phyloP scores from a whole-genome alignment of 2,888 invertebrate genomes.

The Sycophila texana region DNA sequence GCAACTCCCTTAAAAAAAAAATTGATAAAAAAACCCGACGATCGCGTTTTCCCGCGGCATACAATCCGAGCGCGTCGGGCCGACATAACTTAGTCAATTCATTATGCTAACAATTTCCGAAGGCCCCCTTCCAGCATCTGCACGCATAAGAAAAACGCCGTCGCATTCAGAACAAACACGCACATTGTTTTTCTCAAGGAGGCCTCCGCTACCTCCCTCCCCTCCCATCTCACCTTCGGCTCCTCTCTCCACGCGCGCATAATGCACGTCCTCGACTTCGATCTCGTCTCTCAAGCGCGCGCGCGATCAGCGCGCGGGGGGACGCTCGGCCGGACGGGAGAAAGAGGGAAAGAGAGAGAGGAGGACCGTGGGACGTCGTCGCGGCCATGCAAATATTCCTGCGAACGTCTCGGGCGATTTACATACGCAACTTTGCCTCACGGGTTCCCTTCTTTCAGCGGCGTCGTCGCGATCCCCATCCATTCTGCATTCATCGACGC shows the following conservation, averaged over 20 bases:
- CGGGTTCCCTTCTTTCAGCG: constrained; percentile 49
- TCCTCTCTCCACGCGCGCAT: constrained; percentile 41
- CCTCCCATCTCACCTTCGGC: neutral
- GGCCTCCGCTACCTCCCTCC: neutral
- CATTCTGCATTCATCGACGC: constrained; percentile 71
- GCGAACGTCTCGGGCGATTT: constrained; percentile 63
- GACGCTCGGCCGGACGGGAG: neutral
- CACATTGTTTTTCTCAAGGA: constrained; percentile 42
- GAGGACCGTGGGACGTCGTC: constrained; percentile 62
- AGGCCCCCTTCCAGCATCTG: neutral
- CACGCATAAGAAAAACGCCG: constrained; percentile 33
- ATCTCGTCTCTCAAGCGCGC: constrained; percentile 53
- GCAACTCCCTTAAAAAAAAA: neutral
- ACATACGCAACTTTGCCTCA: constrained; percentile 65
- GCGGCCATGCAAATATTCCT: constrained; percentile 61
- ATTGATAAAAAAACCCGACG: neutral
- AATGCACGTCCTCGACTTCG: constrained; percentile 54
- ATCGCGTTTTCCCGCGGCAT: constrained; percentile 6
- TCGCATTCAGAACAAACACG: constrained; percentile 30
- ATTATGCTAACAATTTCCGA: constrained; percentile 42
- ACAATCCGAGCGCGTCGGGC: constrained; percentile 6
- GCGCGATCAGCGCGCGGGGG: neutral
- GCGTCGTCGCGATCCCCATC: constrained; percentile 61
- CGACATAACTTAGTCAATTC: constrained; percentile 39
- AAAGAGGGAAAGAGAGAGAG: constrained; percentile 5